Conservation (phyloP, 2,113 vertebrate species). For the Nerophis ophidion region DNA sequence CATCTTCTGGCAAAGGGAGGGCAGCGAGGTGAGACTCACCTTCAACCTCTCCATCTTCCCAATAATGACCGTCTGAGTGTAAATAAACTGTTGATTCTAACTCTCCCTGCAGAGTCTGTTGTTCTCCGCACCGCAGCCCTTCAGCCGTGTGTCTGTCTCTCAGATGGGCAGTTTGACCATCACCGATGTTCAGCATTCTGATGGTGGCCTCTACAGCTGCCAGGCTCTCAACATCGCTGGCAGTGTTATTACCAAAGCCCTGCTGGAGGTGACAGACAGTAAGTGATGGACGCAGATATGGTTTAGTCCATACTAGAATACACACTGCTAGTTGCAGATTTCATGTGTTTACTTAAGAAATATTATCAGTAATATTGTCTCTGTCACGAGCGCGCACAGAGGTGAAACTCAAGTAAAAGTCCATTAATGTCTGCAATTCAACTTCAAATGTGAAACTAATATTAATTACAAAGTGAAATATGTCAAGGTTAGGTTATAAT, state of each 20-base stretch:
- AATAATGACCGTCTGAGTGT: constrained; percentile 24
- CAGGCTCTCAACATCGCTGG: constrained; percentile 98
- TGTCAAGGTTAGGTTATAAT: too few species aligned
- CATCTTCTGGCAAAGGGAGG: constrained; percentile 93
- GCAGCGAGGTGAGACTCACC: constrained; percentile 81
- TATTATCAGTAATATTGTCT: too few species aligned
- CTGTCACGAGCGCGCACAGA: too few species aligned
- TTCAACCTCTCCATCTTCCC: constrained; percentile 20
- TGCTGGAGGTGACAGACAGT: constrained; percentile 78
- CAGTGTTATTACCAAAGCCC: constrained; percentile 96
- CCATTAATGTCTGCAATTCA: too few species aligned
- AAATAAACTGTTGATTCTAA: constrained; percentile 13
- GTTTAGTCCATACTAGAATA: constrained; percentile 22
- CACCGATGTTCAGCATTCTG: constrained; percentile 84
- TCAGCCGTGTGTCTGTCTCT: constrained; percentile 92
- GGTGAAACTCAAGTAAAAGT: too few species aligned
- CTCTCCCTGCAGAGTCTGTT: constrained; percentile 81
- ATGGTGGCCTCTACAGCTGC: constrained; percentile 93
- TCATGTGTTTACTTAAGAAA: too few species aligned
- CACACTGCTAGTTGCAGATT: background rate
- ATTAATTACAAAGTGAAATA: too few species aligned
- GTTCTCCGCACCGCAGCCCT: constrained; percentile 91
- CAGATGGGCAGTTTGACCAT: constrained; percentile 95
- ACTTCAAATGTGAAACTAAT: too few species aligned
- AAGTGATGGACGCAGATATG: constrained; percentile 38